Evolutionary conservation across 2,797 vertebrate genomes (phyloP).

Genomic region (Sebastes reedi): DNA sequence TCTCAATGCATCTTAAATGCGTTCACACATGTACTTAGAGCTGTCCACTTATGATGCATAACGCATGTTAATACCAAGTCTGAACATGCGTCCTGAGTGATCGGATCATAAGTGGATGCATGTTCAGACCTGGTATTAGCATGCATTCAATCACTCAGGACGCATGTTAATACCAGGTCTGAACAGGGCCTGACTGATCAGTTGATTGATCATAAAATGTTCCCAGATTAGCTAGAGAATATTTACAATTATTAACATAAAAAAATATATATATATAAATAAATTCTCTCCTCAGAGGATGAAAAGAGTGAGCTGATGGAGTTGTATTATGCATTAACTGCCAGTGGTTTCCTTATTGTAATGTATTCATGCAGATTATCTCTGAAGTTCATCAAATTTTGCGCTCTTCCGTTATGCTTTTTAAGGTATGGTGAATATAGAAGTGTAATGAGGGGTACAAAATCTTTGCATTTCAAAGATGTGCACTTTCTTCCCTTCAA

Average conservation of each 20-base stretch:
- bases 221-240: neutral
- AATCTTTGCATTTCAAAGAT: conserved; percentile 48
- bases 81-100: too few species aligned
- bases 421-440: conserved; percentile 23
- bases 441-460: conserved; percentile 37
- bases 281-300: neutral
- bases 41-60: too few species aligned
- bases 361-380: conserved; percentile 37
- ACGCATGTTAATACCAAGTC: too few species aligned
- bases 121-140: too few species aligned
- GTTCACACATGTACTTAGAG: too few species aligned
- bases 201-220: conserved; percentile 9
- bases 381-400: conserved; percentile 29
- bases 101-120: too few species aligned
- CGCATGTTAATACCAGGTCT: too few species aligned
- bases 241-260: neutral
- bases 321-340: neutral
- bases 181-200: neutral
- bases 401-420: conserved; percentile 21
- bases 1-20: too few species aligned
- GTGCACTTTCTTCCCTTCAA: conserved; percentile 8
- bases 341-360: neutral
- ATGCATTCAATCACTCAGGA: too few species aligned
- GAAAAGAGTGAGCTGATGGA: neutral
- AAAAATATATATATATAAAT: neutral